Percentiles rank a stretch among this genome's conserved stretches.
phyloP scores from a whole-genome alignment of 2,797 vertebrate species.

The Tragelaphus eurycerus region DNA sequence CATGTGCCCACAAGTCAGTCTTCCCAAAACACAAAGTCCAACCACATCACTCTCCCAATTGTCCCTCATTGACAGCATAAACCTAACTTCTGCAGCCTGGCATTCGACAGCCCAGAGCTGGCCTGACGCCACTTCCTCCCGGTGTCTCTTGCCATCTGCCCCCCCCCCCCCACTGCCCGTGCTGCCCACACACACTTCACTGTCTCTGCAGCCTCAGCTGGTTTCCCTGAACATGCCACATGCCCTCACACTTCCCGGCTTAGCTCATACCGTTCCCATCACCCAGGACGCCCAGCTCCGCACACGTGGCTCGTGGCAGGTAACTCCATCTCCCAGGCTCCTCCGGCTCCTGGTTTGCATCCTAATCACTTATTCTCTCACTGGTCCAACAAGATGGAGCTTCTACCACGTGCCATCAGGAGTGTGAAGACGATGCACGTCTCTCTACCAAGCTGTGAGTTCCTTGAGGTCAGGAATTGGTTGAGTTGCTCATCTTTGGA shows the following conservation, averaged over 20 bases:
- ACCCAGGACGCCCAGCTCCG: background rate
- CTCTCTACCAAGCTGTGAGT: background rate
- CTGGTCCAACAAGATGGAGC: background rate
- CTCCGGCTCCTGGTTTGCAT: background rate
- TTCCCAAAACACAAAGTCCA: background rate
- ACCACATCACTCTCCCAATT: background rate
- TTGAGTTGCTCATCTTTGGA: background rate
- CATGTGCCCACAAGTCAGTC: background rate
- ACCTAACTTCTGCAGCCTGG: background rate
- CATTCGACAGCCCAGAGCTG: background rate
- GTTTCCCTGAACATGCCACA: background rate
- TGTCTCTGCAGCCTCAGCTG: background rate
- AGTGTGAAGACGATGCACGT: background rate
- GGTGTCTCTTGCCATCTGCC: background rate
- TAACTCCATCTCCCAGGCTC: background rate
- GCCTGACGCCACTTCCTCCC: background rate
- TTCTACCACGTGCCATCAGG: background rate
- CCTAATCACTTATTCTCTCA: background rate
- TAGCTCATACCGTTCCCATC: background rate
- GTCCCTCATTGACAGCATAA: background rate
- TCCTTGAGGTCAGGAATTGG: background rate
- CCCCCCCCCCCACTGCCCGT: background rate
- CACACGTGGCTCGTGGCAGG: background rate
- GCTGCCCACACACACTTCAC: no score
- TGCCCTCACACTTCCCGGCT: background rate